phyloP scores from a whole-genome alignment of 2,113 vertebrate genomes.

The Acanthisitta chloris region DNA sequence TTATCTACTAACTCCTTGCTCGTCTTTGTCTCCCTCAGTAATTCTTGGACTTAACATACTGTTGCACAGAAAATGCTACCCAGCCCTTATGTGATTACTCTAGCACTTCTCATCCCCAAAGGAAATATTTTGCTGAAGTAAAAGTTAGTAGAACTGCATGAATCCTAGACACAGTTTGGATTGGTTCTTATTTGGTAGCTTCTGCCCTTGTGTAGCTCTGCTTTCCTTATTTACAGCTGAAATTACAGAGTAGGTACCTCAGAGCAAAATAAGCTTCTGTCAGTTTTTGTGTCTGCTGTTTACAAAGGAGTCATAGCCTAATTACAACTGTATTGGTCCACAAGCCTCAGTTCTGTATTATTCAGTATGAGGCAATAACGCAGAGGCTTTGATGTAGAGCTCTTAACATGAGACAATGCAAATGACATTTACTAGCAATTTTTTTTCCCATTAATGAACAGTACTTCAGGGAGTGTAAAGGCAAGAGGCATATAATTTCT shows the following conservation, averaged over 20 bases:
- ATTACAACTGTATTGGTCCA: constrained; percentile 68
- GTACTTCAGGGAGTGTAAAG: constrained; percentile 89
- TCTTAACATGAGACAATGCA: constrained; percentile 84
- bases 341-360: constrained; percentile 69
- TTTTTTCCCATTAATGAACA: constrained; percentile 86
- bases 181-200: background rate
- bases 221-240: constrained; percentile 39
- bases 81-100: background rate
- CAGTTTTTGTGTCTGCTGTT: constrained; percentile 58
- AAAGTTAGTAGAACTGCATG: background rate
- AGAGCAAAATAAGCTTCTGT: constrained; percentile 56
- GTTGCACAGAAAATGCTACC: background rate
- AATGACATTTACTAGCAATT: constrained; percentile 86
- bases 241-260: constrained; percentile 24
- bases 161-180: background rate
- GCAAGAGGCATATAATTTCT: constrained; percentile 92
- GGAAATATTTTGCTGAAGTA: background rate
- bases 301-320: constrained; percentile 69
- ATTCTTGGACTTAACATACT: background rate
- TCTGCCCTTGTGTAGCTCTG: background rate
- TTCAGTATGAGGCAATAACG: constrained; percentile 70
- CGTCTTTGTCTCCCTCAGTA: background rate
- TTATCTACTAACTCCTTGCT: background rate
- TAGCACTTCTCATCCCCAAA: background rate
- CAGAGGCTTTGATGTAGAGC: constrained; percentile 80